Evolutionary conservation across 2,113 vertebrate genomes (phyloP).

Genomic region (Formicarius rufipectus): DNA sequence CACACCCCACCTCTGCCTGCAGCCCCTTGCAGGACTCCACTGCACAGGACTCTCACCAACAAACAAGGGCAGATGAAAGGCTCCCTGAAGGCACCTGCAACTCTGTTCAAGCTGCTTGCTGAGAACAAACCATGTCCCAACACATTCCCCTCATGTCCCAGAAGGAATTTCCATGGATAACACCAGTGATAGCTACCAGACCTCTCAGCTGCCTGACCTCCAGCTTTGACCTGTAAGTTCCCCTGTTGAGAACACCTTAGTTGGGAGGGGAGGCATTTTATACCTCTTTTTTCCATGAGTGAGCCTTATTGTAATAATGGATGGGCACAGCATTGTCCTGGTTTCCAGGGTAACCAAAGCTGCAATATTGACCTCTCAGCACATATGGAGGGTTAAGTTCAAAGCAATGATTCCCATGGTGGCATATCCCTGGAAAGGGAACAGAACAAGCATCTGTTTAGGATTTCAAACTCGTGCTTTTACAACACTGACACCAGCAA

Average conservation of each 20-base stretch:
- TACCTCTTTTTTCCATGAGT: neutral
- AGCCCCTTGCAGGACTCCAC: neutral
- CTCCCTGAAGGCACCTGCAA: neutral
- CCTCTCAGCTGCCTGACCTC: neutral
- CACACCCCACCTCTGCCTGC: neutral
- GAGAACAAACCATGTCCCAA: neutral
- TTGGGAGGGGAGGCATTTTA: neutral
- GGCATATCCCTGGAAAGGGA: neutral
- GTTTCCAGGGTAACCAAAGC: slow-evolving; percentile 13
- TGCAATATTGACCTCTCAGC: neutral
- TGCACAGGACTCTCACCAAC: neutral
- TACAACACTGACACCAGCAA: neutral
- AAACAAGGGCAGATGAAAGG: neutral
- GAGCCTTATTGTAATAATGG: neutral
- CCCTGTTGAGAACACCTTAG: neutral
- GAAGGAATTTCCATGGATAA: neutral
- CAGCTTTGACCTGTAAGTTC: neutral
- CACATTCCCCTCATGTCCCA: neutral
- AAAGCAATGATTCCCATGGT: neutral
- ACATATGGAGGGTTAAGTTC: neutral
- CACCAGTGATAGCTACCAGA: neutral
- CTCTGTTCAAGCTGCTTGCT: neutral
- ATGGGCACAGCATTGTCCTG: neutral
- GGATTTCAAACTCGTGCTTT: neutral
- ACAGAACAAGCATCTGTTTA: neutral